These are phyloP conservation scores for Corythornis leucogaster DNA, from an alignment of 2,797 vertebrate species.

Conservation along the genomic window DNA sequence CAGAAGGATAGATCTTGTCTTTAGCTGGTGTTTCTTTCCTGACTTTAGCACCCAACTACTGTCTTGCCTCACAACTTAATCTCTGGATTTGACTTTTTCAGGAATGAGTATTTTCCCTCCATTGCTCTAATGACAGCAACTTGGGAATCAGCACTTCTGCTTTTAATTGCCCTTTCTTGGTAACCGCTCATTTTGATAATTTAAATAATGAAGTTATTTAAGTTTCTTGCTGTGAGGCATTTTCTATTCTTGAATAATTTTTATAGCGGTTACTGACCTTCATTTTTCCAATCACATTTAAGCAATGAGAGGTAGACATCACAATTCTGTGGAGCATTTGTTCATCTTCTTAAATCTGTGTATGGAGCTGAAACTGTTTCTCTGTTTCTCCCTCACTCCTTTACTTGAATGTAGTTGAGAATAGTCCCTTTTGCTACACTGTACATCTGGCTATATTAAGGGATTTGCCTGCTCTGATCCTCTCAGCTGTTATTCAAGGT, in stretches of 20 bases:
- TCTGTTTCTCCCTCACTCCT: not conserved
- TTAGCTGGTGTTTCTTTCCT: not conserved
- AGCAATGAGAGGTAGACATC: not conserved
- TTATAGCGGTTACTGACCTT: not conserved
- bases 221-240: not conserved
- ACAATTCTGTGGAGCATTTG: not conserved
- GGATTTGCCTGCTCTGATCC: not conserved
- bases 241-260: conserved; percentile 9
- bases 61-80: not conserved
- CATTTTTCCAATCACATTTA: not conserved
- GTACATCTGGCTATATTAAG: rapidly evolving
- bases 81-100: not conserved
- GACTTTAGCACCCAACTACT: not conserved
- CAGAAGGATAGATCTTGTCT: not conserved
- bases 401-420: not conserved
- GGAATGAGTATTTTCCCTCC: not conserved
- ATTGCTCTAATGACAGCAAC: not conserved
- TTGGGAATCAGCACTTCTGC: not conserved
- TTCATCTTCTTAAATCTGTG: not conserved
- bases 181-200: not conserved
- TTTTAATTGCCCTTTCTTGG: not conserved
- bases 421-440: not conserved
- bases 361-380: not conserved
- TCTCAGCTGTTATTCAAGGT: not conserved
- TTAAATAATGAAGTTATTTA: not conserved